Base-by-base conservation (phyloP, 2,113 vertebrate species). In the Brachypodius melanocephalos region DNA sequence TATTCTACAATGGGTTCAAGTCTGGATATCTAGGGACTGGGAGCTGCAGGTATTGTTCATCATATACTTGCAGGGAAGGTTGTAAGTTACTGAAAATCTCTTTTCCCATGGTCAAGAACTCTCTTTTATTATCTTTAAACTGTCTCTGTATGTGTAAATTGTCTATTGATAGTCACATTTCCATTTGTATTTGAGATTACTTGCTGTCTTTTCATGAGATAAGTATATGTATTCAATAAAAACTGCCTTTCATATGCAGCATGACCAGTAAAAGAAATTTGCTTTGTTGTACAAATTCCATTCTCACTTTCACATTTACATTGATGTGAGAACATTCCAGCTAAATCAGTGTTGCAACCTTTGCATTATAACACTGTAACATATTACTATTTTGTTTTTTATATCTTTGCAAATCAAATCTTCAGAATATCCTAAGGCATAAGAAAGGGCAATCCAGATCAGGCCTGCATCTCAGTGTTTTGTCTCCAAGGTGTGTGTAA, bases 111-210 rank as follows among this genome's bases (percentile, higher is more conserved):
- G 55, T 85, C 69, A 93, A 67, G 69, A 86, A 62, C 59, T 85
- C 57, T n/a, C 43, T 78, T 90, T 36, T 67, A 75, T 80, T 85
- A 52, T 57, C 21, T 79, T 92, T 54, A 86, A 32, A 65, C n/a
- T 52, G 6, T 61, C 48, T 88, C 31, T 76, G 45, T 38, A 52
- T 73, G n/a, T 76, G 45, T 29, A 85, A 92, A 88, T 86, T 90
- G 24, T 62, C 45, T 83, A 88, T 88, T 92, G 49, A 57, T 48
- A 63, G 58, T 46, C 62, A 55, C 48, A 82, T 82, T 85, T 90
- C 40, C 42, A 68, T 85, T 82, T 91, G 21, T 85, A 67, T 92
- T 88, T 89, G 66, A 93, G 84, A 93, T 68, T 55, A 85, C 31
- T 89, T 84, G 11, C 21, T 89, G 57, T 74, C 43, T 32, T 88